Base-by-base conservation (phyloP, 2,797 vertebrate genomes). In the Alauda arvensis region DNA sequence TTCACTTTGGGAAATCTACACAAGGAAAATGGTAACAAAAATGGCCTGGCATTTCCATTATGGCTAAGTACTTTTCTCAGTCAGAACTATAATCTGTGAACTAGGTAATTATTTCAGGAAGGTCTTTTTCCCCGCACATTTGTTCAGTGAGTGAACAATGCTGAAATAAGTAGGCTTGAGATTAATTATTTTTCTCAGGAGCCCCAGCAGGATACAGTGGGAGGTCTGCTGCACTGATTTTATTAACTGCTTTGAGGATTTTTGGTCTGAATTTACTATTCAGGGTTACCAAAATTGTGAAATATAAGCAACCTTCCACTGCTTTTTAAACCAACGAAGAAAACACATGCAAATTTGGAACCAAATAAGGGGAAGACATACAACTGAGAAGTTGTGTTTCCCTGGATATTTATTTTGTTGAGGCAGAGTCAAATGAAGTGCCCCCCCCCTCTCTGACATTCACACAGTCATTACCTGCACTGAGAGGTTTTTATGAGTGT, bases 141-240 rank as follows among this genome's bases (percentile, higher is more conserved):
- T 90, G 57, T 70, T 94, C 88, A 74, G 39, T 34, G 59, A 91
- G 40, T 53, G 88, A 94, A 77, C 53, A 90, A 17, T 55, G 55
- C 43, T 88, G 59, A 92, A 94, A 61, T 55, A 88, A 91, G 84
- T 55, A 83, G 59, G 79, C 72, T 90, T 88, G 72, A 92, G 84
- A 94, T 85, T 91, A 93, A 91, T 94, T 88, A 91, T 92, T 87
- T 94, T 91, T 85, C 88, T 87, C 65, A 52, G 55, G 24, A 92
- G 59, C 51, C 88, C 59, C 92, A 85, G 79, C 29, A 85, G 90
- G 56, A 87, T 87, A 87, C 88, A 80, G 72, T 87, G 74, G 87
- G 82, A 77, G 84, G 88, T 83, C 92, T 90, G 62, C 28, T 85
- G 51, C 87, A 69, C 66, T 23, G 37, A 69, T 83, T 92, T 87